Conservation (phyloP, 2,888 invertebrate species). For the Leptopilina myrica region DNA sequence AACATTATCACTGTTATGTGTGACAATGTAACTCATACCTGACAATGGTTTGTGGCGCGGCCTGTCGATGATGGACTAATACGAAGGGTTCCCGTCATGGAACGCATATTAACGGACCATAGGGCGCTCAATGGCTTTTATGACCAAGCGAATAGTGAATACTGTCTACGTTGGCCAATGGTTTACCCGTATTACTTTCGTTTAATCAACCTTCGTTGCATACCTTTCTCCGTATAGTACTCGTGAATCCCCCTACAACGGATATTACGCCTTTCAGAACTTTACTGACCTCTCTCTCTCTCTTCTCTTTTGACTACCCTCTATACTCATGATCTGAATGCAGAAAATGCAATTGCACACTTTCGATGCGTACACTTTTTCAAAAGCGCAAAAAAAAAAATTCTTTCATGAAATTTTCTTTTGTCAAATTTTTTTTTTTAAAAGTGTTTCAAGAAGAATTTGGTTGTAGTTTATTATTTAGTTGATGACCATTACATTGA, state of each 20-base stretch:
- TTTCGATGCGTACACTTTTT: constrained; percentile 1
- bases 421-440: too few relatives aligned
- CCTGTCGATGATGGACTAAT: constrained; percentile 62
- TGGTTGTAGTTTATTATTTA: too few relatives aligned
- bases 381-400: neutral
- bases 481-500: too few relatives aligned
- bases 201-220: constrained; percentile 54
- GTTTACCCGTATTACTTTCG: constrained; percentile 56
- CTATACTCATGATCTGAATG: constrained; percentile 8
- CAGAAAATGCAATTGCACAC: constrained; percentile 38
- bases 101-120: constrained; percentile 56
- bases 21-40: constrained; percentile 59
- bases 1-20: constrained; percentile 60
- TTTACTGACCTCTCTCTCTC: constrained; percentile 13
- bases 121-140: constrained; percentile 57
- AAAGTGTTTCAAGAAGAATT: too few relatives aligned
- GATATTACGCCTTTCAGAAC: constrained; percentile 53
- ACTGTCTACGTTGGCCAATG: constrained; percentile 51
- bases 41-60: constrained; percentile 57
- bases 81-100: constrained; percentile 58
- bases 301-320: too few relatives aligned
- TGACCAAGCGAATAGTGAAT: constrained; percentile 61
- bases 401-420: too few relatives aligned
- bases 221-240: constrained; percentile 39
- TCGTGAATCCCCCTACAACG: constrained; percentile 31